These are phyloP conservation scores for Hirundo rustica DNA, from an alignment of 2,797 vertebrate species.

Conservation along the genomic window DNA sequence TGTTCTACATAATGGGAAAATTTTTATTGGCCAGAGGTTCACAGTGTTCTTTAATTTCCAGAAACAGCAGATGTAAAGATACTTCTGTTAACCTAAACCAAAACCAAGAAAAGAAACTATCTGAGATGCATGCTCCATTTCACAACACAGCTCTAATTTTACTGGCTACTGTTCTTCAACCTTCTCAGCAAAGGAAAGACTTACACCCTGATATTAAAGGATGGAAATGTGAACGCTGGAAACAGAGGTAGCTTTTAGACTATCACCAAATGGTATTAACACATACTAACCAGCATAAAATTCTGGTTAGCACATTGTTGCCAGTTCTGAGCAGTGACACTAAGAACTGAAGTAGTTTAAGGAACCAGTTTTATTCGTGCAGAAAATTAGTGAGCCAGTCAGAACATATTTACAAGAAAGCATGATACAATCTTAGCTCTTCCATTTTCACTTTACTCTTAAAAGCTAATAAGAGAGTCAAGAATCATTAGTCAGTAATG, in stretches of 20 bases:
- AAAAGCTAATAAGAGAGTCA: background rate
- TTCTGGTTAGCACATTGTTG: background rate
- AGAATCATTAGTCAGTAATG: background rate
- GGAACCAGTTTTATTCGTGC: background rate
- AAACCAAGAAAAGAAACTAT: conserved; percentile 73
- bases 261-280: background rate
- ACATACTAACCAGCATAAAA: background rate
- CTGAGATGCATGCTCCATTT: conserved; percentile 18
- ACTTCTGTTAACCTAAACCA: conserved; percentile 62
- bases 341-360: background rate
- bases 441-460: background rate
- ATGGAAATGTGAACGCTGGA: background rate
- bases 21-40: conserved; percentile 62
- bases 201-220: background rate
- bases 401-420: conserved; percentile 36
- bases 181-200: background rate
- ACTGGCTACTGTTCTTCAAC: background rate
- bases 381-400: background rate
- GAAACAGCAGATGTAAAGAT: conserved; percentile 69
- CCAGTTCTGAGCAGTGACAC: background rate
- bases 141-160: conserved; percentile 16
- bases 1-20: conserved; percentile 71
- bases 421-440: background rate
- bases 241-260: background rate
- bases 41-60: conserved; percentile 71